Base-by-base conservation (phyloP, 2,888 invertebrate genomes). In the Lathronympha strigana region DNA sequence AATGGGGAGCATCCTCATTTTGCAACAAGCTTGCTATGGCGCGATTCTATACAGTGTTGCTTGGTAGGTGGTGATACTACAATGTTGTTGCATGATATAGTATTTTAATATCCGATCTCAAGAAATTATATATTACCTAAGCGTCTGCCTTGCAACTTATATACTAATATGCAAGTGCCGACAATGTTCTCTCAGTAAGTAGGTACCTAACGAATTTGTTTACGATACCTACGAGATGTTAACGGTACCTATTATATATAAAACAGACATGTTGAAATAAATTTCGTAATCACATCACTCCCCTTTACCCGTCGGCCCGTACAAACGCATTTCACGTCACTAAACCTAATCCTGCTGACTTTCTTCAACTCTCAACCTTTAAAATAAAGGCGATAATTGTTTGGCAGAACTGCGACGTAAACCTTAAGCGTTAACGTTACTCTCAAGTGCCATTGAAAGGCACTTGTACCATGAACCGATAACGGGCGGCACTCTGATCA, bases 391-490 rank as follows among this genome's bases (percentile, higher is more conserved):
- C 31, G 45, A 54, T 45, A 61, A 54, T 49, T 33, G 28, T 6
- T 36, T 45, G 53, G 40, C n/a, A 38, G 15, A 21, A 33, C 51
- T 47, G 11, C 13, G 33, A 25, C 36, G 43, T 51, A 40, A 28
- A 15, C 33, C 33, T 53, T 36, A 38, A 13, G 23, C 50, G 63
- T 58, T 45, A 60, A 53, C 53, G 54, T 49, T 54, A 61, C 61
- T 47, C 40, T 60, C 66, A 38, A 66, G 66, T 71, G 75, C 71
- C 71, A 67, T 73, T 73, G 72, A 72, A 74, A 58, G 73, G 73
- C 73, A 72, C 78, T 81, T 73, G 70, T 72, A 50, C 63, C 53
- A 72, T 69, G 68, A 63, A 57, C 68, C 76, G 81, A 80, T 81
- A 80, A 76, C 77, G 72, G 73, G 63, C 76, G 73, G 64, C 76